Evolutionary conservation across 2,113 vertebrate genomes (phyloP), one percentile per base, ranked within the genome.

Genomic region (Phalacrocorax aristotelis): DNA sequence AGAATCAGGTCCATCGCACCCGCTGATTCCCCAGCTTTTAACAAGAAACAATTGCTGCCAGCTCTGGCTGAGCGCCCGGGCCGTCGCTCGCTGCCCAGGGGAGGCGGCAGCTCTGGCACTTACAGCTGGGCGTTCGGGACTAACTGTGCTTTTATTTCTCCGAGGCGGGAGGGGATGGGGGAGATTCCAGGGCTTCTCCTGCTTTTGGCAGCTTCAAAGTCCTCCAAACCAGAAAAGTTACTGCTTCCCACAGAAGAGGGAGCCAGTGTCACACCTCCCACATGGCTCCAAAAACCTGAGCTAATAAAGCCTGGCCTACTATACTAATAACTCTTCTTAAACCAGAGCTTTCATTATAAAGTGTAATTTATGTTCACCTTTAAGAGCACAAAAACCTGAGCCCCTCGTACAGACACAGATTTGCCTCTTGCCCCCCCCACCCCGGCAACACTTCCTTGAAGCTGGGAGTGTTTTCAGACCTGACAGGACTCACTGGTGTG

Each of bases 231-330:
- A 17, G 81, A 23, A 22, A 81, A 91, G 71, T 96, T 49, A 25
- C 60, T 32, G 46, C 65, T 96, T 97, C 96, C 64, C 95, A 96
- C 97, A 91, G 97, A 97, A 98, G 97, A 96, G 95, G 97, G 97
- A 98, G 97, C 97, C 93, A 96, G 93, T 51, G 95, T 89, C 96
- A 95, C 95, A 93, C 93, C 91, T 91, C 96, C 90, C 93, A 48
- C 86, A 26, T 2, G 36, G 76, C 89, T 80, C 52, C 0, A 1
- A 49, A 49, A 49, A 4, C 72, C 78, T 0, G 8, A 49, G 93
- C 87, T 84, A 62, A 88, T 95, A 96, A 96, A 96, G 85, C 83
- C 49, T 34, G 7, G 78, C 57, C 92, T 89, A 90, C 92, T 34
- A 5, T 84, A 60, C 81, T 76, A 94, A 94, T 90, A 90, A 87